Conservation (phyloP, 2,113 vertebrate genomes). For the Ictidomys tridecemlineatus region DNA sequence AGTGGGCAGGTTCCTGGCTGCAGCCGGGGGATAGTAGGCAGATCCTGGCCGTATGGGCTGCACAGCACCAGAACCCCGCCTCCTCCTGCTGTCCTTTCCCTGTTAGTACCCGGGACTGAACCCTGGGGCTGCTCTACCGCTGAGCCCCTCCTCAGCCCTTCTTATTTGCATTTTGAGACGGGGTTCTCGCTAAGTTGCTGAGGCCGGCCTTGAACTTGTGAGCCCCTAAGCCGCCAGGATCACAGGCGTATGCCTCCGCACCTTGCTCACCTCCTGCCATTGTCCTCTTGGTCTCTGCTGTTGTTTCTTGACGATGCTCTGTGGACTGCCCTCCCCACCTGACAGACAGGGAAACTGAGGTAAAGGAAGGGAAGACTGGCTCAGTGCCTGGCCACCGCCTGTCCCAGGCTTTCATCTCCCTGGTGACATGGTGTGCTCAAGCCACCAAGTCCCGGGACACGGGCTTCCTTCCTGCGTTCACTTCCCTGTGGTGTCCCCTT, state of each 20-base stretch:
- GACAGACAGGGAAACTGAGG: not conserved
- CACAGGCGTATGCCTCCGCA: rapidly evolving
- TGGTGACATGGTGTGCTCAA: rapidly evolving
- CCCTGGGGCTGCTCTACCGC: too few species aligned
- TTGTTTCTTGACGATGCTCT: not conserved
- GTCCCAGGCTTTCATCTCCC: not conserved
- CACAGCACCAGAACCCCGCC: too few species aligned
- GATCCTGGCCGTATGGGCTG: rapidly evolving
- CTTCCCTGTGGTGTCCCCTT: not conserved
- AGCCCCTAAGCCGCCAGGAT: too few species aligned
- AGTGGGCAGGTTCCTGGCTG: rapidly evolving
- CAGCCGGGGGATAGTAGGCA: rapidly evolving
- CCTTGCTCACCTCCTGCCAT: not conserved
- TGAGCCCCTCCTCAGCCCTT: too few species aligned
- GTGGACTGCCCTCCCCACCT: not conserved
- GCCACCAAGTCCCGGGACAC: not conserved
- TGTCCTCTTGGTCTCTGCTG: not conserved
- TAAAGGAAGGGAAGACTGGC: not conserved
- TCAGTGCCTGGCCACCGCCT: not conserved
- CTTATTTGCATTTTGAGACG: too few species aligned
- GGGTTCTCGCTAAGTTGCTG: too few species aligned
- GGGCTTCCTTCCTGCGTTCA: not conserved
- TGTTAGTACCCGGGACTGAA: too few species aligned
- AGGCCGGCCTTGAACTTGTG: too few species aligned
- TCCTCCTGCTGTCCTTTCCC: too few species aligned